Base-by-base conservation (phyloP, 2,113 vertebrate species). In the Charina bottae region DNA sequence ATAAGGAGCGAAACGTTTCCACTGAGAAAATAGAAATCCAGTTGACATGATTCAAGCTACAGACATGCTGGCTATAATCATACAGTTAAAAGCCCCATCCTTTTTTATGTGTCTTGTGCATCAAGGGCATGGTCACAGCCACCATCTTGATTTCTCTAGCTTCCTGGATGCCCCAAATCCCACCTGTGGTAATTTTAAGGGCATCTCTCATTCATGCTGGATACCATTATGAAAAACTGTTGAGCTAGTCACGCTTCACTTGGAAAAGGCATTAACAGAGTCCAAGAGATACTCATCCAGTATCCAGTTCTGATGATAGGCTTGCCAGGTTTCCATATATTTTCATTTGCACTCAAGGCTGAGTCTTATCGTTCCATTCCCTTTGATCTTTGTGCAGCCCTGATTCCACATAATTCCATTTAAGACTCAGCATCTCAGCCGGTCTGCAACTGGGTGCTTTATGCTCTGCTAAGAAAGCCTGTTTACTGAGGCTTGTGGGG, bases 241-340 rank as follows among this genome's bases (percentile, higher is more conserved):
- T 83, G 94, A 93, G 94, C 85, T 93, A 95, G 88, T 91, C 93
- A 90, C 59, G 92, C 78, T 1, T 0, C 3, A 85, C 90, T 94
- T 85, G 10, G 0, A 1, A 94, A 95, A 92, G 90, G 90, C 88
- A 95, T 46, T 4, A 90, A 90, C 28, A 46, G 49, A 93, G 86
- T 90, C 92, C 2, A 85, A 91, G 92, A 68, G 17, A 90, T 93
- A 93, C 91, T 92, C 92, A 94, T 93, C 92, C 93, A 90, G 60
- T 60, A 88, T 92, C 59, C 92, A 72, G 33, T 87, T 92, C 93
- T 86, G 89, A 92, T 95, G 92, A 92, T 95, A 93, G 92, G 90
- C 91, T 93, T 96, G 94, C 96, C 96, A 95, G 59, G 85, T 92
- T 94, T 95, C 95, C 96, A 96, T 96, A 93, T 85, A 95, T 96